Base-by-base conservation (phyloP, 1,140 invertebrate species). In the Lutraria rhynchaena region DNA sequence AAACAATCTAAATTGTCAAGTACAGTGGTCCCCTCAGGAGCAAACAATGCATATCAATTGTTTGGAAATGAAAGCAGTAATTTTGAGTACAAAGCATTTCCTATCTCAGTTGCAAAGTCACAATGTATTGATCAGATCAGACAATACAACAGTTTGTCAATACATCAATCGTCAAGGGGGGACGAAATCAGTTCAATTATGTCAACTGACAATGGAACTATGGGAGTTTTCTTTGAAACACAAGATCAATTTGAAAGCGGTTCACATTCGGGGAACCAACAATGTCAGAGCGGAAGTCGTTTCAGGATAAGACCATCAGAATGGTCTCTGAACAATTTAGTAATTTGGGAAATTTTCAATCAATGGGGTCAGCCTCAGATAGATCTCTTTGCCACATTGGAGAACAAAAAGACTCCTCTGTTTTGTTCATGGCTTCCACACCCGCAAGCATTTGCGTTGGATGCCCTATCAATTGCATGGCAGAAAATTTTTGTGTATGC, bases 31-130 rank as follows among this genome's bases (percentile, higher is more conserved):
- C 19, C 19, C 13, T 13, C 3, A 4, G 13, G 55, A 58, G 60
- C 55, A 84, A 71, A 15, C 41, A 44, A n/a, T 61, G n/a, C 61
- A 63, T 31, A 84, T 77, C 22, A 80, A 81, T 55, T 69, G 35
- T 58, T n/a, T 81, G 29, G 76, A 84, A 60, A 81, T 81, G 80
- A 29, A 60, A 41, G 76, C 84, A 58, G 81, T 83, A 1, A 37
- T 81, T 44, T n/a, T 51, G 35, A 19, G 35, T 31, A 22, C 83
- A 3, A 57, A 74, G 35, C 27, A 73, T 63, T 85, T 85, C 69
- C 41, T 83, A 55, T 51, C 35, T 17, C 22, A 51, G 9, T 24
- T 81, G 15, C 53, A 31, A 46, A 33, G 46, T 24, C 60, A 81
- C n/a, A 67, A 35, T 44, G 81, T 82, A 0, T 49, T 82, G 44